A percentile compares a stretch with the other conserved stretches of the same genome.
phyloP scores from a whole-genome alignment of 2,888 invertebrate species.

The Odiellus spinosus region DNA sequence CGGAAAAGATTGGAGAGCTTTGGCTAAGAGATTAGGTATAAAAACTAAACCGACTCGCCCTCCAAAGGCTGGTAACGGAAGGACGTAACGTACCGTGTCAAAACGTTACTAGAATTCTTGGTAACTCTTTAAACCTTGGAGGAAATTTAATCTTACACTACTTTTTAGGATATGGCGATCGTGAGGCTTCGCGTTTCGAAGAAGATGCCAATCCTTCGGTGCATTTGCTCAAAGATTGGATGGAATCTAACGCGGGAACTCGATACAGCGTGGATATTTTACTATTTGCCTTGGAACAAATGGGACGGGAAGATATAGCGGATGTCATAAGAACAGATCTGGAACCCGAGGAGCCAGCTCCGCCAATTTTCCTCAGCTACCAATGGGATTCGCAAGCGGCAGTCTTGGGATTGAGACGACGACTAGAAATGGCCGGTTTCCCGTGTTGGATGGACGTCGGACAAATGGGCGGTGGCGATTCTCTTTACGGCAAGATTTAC shows the following conservation, averaged over 20 bases:
- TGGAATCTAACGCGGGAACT: slow-evolving; percentile 31
- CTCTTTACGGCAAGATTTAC: slow-evolving; percentile 31
- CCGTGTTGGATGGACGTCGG: slow-evolving; percentile 36
- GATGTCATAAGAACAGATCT: slow-evolving; percentile 12
- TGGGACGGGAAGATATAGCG: slow-evolving; percentile 22
- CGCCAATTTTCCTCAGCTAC: slow-evolving; percentile 33
- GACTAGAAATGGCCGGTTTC: slow-evolving; percentile 30
- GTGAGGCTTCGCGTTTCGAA: slow-evolving; percentile 27
- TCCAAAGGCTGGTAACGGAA: too few relatives aligned
- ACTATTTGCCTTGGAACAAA: slow-evolving; percentile 29
- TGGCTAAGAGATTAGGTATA: slow-evolving; percentile 29
- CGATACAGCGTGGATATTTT: slow-evolving; percentile 32
- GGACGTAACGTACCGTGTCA: too few relatives aligned
- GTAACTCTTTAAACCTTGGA: not conserved
- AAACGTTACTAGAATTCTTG: too few relatives aligned
- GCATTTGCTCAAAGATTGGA: slow-evolving; percentile 32
- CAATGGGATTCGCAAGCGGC: slow-evolving; percentile 30
- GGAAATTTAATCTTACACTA: not conserved
- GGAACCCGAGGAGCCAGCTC: slow-evolving; percentile 21
- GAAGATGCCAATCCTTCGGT: slow-evolving; percentile 31
- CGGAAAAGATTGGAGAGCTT: slow-evolving; percentile 31
- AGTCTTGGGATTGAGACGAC: slow-evolving; percentile 25
- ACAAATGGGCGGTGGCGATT: slow-evolving; percentile 32
- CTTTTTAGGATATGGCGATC: slow-evolving; percentile 29
- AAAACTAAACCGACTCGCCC: not conserved